A percentile compares a stretch with the other conserved stretches of the same genome.
These are phyloP conservation scores for Megamerina dolium DNA, from an alignment of 2,888 invertebrate genomes.

Conservation along the genomic window DNA sequence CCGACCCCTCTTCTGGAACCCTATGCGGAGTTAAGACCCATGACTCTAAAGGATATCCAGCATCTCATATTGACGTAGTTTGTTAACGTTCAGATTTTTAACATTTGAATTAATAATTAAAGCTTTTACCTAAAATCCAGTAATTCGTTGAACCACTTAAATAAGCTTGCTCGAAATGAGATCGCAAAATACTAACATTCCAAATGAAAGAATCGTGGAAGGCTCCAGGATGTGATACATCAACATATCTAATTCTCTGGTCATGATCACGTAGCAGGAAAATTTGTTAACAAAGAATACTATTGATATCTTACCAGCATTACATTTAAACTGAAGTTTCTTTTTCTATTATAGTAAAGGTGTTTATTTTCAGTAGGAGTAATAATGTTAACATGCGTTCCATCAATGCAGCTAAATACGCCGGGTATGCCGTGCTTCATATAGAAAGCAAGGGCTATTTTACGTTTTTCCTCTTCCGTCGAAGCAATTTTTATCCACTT, in stretches of 20 bases:
- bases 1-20: conserved; percentile 3
- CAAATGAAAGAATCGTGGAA: conserved; percentile 13
- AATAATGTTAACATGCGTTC: not conserved
- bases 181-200: conserved; percentile 7
- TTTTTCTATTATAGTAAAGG: not conserved
- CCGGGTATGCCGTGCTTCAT: not conserved
- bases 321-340: not conserved
- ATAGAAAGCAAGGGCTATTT: not conserved
- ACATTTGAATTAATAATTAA: not conserved
- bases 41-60: conserved; percentile 13
- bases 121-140: conserved; percentile 11
- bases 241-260: conserved; percentile 10
- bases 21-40: conserved; percentile 15
- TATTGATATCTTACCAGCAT: not conserved
- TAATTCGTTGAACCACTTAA: conserved; percentile 7
- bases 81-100: not conserved
- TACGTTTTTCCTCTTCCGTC: not conserved
- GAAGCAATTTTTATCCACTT: not conserved
- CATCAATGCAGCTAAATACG: not conserved
- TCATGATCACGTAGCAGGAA: conserved; percentile 11
- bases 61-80: conserved; percentile 4
- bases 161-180: conserved; percentile 10
- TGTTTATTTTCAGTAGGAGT: not conserved
- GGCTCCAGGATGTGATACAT: conserved; percentile 14
- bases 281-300: not conserved